Conservation (phyloP, 2,113 vertebrate genomes). For the Clarias macrocephalus region DNA sequence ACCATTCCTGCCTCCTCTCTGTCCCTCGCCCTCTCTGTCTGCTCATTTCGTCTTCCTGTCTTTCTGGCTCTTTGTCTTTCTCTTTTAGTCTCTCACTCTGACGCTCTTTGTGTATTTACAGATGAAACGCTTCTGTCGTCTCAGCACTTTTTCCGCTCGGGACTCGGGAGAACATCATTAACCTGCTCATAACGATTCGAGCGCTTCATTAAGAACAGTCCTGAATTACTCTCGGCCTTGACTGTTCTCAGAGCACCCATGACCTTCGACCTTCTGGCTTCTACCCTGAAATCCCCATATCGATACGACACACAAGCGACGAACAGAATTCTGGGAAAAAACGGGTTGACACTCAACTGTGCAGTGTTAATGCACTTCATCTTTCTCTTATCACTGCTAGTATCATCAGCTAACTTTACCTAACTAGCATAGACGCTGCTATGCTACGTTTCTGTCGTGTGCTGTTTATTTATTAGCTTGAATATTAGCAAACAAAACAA, state of each 20-base stretch:
- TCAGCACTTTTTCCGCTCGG: not conserved
- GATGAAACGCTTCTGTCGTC: not conserved
- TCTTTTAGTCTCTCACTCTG: not conserved
- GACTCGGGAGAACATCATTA: constrained; percentile 2
- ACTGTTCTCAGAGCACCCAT: not conserved
- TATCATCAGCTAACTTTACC: not conserved
- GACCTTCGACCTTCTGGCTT: not conserved
- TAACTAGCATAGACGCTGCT: not conserved
- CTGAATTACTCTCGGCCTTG: not conserved
- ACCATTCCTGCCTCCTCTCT: not conserved
- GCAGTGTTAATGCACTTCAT: not conserved
- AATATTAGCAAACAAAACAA: not conserved
- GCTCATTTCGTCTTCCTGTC: not conserved
- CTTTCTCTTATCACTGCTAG: not conserved
- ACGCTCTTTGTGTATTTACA: not conserved
- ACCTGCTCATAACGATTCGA: not conserved
- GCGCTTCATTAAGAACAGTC: not conserved
- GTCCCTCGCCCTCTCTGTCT: not conserved
- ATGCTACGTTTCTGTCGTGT: not conserved
- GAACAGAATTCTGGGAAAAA: not conserved
- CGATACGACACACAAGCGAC: not conserved
- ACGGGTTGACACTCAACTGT: not conserved
- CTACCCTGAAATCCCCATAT: not conserved
- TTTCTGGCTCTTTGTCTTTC: not conserved
- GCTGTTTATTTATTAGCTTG: not conserved